These are phyloP conservation scores for Tetramorium bicarinatum DNA, from an alignment of 2,888 invertebrate species.

Conservation along the genomic window DNA sequence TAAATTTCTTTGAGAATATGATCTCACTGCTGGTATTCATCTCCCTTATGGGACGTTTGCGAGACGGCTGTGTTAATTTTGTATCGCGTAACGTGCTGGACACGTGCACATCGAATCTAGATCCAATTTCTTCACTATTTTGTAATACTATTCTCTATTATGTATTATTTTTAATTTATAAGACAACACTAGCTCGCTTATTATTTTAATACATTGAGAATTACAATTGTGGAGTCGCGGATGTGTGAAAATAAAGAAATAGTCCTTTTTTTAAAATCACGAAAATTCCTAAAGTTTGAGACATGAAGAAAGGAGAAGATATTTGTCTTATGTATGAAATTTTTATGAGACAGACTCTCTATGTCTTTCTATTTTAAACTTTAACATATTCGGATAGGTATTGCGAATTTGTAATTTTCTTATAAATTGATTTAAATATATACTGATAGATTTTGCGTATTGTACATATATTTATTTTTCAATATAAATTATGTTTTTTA, in stretches of 20 bases:
- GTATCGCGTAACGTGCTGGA: conserved; percentile 35
- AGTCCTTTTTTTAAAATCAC: not conserved
- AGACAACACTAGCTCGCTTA: not conserved
- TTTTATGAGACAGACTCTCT: not conserved
- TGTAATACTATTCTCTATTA: not conserved
- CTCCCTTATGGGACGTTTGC: not conserved
- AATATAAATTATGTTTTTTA: no score
- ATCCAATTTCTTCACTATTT: conserved; percentile 13
- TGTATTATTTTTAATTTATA: conserved; percentile 16
- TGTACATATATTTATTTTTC: not conserved
- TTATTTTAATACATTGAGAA: not conserved
- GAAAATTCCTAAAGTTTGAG: not conserved
- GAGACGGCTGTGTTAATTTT: conserved; percentile 43
- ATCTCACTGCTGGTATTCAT: not conserved
- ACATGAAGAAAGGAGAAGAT: not conserved
- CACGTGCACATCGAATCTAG: conserved; percentile 8
- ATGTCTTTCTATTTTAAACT: not conserved
- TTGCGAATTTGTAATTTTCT: not conserved
- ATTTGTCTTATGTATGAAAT: not conserved
- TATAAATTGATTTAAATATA: not conserved
- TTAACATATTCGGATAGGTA: not conserved
- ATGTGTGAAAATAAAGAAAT: not conserved
- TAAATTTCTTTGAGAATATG: conserved; percentile 4
- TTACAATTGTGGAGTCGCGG: not conserved
- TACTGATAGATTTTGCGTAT: not conserved